Percentiles rank a stretch among this genome's conserved stretches.
These are phyloP conservation scores for Drosophila sulfurigaster DNA, from an alignment of 1,140 invertebrate species.

Conservation along the genomic window DNA sequence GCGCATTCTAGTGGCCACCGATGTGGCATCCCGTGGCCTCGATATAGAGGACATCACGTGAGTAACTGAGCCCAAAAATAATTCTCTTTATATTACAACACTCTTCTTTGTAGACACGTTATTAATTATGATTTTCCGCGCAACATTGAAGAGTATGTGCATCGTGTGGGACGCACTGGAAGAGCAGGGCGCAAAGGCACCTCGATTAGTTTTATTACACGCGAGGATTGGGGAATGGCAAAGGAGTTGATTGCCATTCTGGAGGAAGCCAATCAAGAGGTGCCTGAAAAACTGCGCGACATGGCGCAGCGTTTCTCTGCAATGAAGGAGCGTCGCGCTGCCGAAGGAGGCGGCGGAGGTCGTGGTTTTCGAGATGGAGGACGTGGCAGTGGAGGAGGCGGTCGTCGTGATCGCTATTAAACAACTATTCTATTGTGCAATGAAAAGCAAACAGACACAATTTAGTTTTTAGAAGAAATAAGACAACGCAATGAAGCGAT, in stretches of 20 bases:
- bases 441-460: neutral
- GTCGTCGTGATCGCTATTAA: conserved; percentile 24
- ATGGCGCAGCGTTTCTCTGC: conserved; percentile 90
- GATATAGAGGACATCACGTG: conserved; percentile 97
- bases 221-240: conserved; percentile 92
- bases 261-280: conserved; percentile 90
- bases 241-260: conserved; percentile 93
- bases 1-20: conserved; percentile 95
- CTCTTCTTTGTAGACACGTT: conserved; percentile 85
- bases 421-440: conserved; percentile 8
- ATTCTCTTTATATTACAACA: too few species aligned
- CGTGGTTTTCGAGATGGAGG: conserved; percentile 38
- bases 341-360: conserved; percentile 84
- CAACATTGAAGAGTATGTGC: conserved; percentile 96
- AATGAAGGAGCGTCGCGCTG: conserved; percentile 87
- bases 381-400: conserved; percentile 51
- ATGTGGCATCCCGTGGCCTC: conserved; percentile 96
- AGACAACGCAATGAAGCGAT: conserved; percentile 54
- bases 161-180: conserved; percentile 94
- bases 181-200: conserved; percentile 93
- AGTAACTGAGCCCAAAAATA: conserved; percentile 76
- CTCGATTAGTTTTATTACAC: conserved; percentile 92
- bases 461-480: conserved; percentile 17
- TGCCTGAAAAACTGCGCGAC: conserved; percentile 89
- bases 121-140: conserved; percentile 96